Conservation (phyloP, 2,797 vertebrate species). For the Melanotaenia nigrans region DNA sequence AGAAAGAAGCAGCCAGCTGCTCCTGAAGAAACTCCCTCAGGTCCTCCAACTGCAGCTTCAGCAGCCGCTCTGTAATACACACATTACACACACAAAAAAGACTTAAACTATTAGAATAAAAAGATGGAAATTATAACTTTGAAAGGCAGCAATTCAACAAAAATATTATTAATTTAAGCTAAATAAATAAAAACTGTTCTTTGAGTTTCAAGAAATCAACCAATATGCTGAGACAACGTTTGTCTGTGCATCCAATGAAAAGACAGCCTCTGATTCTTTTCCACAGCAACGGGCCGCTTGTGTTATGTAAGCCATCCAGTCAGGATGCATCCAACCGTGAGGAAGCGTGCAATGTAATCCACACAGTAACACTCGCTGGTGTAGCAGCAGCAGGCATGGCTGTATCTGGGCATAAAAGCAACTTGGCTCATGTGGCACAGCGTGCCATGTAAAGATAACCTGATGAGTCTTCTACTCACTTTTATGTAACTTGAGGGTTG, state of each 20-base stretch:
- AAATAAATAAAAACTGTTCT: neutral
- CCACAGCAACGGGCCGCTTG: constrained; percentile 68
- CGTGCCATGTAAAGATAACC: constrained; percentile 8
- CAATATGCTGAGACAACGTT: constrained; percentile 26
- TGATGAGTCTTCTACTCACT: constrained; percentile 83
- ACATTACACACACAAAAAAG: constrained; percentile 8
- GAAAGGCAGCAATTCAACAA: neutral
- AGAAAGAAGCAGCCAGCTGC: constrained; percentile 80
- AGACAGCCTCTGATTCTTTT: constrained; percentile 59
- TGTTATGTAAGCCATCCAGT: constrained; percentile 72
- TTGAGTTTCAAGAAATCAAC: constrained; percentile 20
- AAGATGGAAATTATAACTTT: neutral
- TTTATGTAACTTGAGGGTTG: constrained; percentile 88
- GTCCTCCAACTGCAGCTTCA: constrained; percentile 86
- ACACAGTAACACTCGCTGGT: constrained; percentile 26
- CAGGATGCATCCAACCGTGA: constrained; percentile 59
- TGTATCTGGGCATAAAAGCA: constrained; percentile 28
- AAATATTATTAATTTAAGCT: constrained; percentile 8
- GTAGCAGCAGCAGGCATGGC: constrained; percentile 42
- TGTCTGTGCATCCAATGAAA: constrained; percentile 61
- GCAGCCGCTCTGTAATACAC: constrained; percentile 81
- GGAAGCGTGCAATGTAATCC: constrained; percentile 48
- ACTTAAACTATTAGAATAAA: constrained; percentile 5
- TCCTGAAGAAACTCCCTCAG: constrained; percentile 89
- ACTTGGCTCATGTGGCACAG: constrained; percentile 18